Conservation (phyloP, 1,140 invertebrate genomes). For the Drosophila saltans region DNA sequence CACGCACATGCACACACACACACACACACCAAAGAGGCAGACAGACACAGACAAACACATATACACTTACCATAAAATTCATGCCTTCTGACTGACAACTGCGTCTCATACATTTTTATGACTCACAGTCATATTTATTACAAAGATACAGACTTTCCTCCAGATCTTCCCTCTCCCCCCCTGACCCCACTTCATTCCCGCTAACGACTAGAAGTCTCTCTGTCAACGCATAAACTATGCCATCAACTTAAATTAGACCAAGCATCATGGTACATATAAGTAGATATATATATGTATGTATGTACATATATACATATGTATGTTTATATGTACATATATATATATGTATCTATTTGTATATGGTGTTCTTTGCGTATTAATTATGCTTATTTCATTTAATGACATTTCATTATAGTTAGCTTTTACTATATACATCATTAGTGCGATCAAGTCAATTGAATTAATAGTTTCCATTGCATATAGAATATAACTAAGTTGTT, state of each 20-base stretch:
- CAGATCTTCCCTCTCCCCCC: not conserved
- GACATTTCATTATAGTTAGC: not conserved
- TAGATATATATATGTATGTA: no score
- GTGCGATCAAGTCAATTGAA: not conserved
- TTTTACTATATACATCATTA: not conserved
- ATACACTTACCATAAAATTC: constrained; percentile 30
- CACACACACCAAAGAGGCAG: not conserved
- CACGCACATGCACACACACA: constrained; percentile 13
- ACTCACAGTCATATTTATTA: constrained; percentile 45
- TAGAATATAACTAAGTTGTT: no score
- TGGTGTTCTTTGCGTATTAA: not conserved
- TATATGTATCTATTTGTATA: no score
- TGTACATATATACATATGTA: no score
- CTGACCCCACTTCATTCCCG: not conserved
- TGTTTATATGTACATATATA: no score
- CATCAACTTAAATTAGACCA: constrained; percentile 32
- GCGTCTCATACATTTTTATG: constrained; percentile 54
- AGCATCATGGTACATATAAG: constrained; percentile 13
- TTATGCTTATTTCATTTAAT: constrained; percentile 12
- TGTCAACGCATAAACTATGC: constrained; percentile 25
- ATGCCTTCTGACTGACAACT: constrained; percentile 41
- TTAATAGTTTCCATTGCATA: no score
- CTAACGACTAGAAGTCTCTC: not conserved
- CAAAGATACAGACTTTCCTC: constrained; percentile 16
- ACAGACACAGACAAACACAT: constrained; percentile 17